A percentile compares a stretch with the other conserved stretches of the same genome.
These are phyloP conservation scores for Tragelaphus imberbis DNA, from an alignment of 2,113 vertebrate species.

Conservation along the genomic window DNA sequence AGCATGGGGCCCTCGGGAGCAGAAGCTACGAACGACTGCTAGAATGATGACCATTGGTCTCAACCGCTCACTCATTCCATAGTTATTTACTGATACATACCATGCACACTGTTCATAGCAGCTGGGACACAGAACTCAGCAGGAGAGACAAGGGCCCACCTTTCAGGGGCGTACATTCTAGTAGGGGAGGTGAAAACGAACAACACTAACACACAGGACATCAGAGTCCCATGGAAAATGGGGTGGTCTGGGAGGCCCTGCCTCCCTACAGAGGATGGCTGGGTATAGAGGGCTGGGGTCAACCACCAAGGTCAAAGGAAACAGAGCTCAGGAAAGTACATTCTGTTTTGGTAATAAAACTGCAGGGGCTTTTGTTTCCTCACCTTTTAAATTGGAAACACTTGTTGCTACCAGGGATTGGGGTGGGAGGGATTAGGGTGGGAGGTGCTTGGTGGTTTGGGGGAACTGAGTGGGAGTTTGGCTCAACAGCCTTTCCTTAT, in stretches of 20 bases:
- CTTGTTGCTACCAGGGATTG: neutral
- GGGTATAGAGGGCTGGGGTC: neutral
- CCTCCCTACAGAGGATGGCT: neutral
- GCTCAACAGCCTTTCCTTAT: neutral
- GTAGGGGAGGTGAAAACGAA: neutral
- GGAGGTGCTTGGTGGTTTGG: neutral
- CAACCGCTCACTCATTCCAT: no score
- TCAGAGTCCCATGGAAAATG: neutral
- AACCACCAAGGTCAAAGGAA: neutral
- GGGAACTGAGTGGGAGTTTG: neutral
- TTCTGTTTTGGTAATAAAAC: neutral
- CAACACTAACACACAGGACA: neutral
- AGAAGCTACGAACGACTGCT: fast-evolving
- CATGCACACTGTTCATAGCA: neutral
- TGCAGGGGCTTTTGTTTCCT: neutral
- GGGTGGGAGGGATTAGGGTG: neutral
- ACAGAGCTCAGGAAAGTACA: neutral
- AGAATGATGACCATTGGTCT: neutral
- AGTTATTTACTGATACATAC: neutral
- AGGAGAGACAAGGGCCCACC: neutral
- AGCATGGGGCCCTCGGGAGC: neutral
- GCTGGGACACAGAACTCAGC: neutral
- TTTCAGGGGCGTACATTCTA: neutral
- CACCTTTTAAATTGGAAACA: neutral
- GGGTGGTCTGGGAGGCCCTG: neutral